Conservation (phyloP, 2,888 invertebrate genomes). For the Odontocolon sp. region DNA sequence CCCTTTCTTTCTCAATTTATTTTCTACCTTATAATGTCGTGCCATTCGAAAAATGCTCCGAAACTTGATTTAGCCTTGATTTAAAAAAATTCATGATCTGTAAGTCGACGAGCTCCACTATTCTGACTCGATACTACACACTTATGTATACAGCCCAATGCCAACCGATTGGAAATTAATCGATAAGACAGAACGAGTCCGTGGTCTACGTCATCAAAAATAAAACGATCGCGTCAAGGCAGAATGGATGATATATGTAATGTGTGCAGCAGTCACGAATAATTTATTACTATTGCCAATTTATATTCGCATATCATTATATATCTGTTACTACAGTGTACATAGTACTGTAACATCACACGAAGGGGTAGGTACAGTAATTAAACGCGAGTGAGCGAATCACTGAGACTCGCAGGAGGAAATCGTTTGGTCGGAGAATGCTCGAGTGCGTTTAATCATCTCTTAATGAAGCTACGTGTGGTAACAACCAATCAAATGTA, state of each 20-base stretch:
- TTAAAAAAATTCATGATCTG: too few relatives aligned
- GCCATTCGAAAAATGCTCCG: too few relatives aligned
- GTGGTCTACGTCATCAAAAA: neutral
- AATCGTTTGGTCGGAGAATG: constrained; percentile 12
- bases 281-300: constrained; percentile 54
- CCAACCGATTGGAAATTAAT: constrained; percentile 45
- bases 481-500: constrained; percentile 63
- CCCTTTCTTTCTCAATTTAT: too few relatives aligned
- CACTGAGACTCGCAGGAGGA: constrained; percentile 10
- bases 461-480: constrained; percentile 70
- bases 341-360: constrained; percentile 17
- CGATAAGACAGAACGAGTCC: constrained; percentile 6
- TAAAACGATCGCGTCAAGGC: constrained; percentile 1
- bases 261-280: constrained; percentile 17
- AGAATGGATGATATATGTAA: constrained; percentile 8
- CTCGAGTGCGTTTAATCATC: constrained; percentile 68
- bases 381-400: constrained; percentile 8
- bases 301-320: constrained; percentile 57
- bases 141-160: too few relatives aligned
- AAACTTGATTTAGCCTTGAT: too few relatives aligned
- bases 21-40: too few relatives aligned
- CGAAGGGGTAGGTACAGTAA: constrained; percentile 11
- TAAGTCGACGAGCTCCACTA: too few relatives aligned
- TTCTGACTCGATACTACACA: neutral
- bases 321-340: constrained; percentile 42